Evolutionary conservation across 2,797 vertebrate genomes (phyloP), one percentile per base, ranked within the genome.

Genomic region (Heliangelus exortis): DNA sequence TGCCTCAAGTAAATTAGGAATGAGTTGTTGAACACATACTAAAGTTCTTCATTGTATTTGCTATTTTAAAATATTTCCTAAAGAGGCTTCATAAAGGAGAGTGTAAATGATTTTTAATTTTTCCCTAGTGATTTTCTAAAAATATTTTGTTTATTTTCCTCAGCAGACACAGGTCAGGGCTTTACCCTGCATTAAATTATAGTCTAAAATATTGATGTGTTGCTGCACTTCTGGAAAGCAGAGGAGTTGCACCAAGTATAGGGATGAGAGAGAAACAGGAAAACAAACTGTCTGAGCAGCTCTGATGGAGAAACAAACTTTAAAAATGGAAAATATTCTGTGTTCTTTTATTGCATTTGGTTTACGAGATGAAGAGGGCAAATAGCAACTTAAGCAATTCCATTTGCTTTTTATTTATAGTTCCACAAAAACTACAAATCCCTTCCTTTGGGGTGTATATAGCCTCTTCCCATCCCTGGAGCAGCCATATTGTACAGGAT

Each of bases 261-360:
- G 18, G 39, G 39, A 74, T 62, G 21, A 63, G 33, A 61, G 55
- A 83, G 78, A 93, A 89, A 91, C 6, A 84, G 89, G 82, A 92
- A 95, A 95, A 93, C 41, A 85, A 92, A 87, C 16, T 84, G 67
- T 79, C 58, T 90, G 81, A 92, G 67, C 63, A 83, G 61, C 28
- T 90, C 58, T 77, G 72, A 89, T 89, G 84, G 65, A 87, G 61
- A 92, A 92, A 84, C 29, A 72, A 66, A 85, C 47, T 39, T 89
- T 90, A 88, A 78, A 96, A 93, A 89, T 92, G 84, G 78, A 57
- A 91, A 92, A 65, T 47, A 34, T 65, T 92, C 84, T 92, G 91
- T 94, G 84, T 94, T 94, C 89, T 96, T 94, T 92, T 95, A 95
- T 84, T 94, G 50, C 69, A 48, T 97, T 97, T 87, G 57, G 62